These are phyloP conservation scores for Amphiprion clarkii DNA, from an alignment of 2,797 vertebrate species.

Conservation along the genomic window DNA sequence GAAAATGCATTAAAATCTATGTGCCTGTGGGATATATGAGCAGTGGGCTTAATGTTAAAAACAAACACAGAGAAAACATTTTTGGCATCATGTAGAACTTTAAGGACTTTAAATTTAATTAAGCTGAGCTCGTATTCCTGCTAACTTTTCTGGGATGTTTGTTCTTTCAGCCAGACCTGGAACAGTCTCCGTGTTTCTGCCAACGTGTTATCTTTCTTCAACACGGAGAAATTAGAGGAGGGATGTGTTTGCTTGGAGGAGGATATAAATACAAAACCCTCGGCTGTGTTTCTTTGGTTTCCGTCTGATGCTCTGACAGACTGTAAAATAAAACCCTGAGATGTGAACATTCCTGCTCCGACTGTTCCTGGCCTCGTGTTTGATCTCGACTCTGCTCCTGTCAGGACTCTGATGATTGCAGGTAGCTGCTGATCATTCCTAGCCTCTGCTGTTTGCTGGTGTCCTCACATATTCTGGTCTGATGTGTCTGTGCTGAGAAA, in stretches of 20 bases:
- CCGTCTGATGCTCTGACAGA: not conserved
- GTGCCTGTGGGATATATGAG: not conserved
- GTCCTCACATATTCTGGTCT: not conserved
- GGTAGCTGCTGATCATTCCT: not conserved
- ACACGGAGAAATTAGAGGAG: not conserved
- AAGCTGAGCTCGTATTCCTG: not conserved
- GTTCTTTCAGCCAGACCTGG: slow-evolving; percentile 6
- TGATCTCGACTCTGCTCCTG: not conserved
- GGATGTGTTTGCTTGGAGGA: not conserved
- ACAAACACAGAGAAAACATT: too few species aligned
- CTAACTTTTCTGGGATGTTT: slow-evolving; percentile 1
- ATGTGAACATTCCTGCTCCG: not conserved
- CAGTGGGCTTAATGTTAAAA: not conserved
- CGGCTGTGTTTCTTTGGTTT: not conserved
- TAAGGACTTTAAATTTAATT: not conserved
- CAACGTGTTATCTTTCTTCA: slow-evolving; percentile 7
- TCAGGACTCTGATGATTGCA: too few species aligned
- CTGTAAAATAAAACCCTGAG: not conserved
- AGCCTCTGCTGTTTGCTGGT: not conserved
- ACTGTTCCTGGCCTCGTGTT: not conserved
- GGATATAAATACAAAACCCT: not conserved
- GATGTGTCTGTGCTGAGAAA: not conserved
- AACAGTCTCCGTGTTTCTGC: not conserved
- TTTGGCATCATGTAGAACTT: not conserved
- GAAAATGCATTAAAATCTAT: not conserved